These are phyloP conservation scores for Cossypha dichroa DNA, from an alignment of 2,797 vertebrate species.

Conservation along the genomic window DNA sequence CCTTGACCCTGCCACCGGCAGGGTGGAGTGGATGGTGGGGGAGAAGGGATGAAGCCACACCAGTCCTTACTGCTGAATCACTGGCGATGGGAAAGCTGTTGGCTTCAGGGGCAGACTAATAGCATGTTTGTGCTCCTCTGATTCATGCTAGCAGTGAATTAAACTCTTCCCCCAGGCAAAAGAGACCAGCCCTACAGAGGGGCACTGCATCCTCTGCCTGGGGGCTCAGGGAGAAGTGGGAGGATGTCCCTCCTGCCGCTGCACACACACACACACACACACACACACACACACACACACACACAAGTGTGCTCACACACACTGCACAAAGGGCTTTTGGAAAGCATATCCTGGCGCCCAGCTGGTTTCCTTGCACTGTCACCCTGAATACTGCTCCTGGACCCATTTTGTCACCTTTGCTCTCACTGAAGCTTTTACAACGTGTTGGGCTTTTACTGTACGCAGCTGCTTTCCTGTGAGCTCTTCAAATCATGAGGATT, in stretches of 20 bases:
- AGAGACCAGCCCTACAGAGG: not conserved
- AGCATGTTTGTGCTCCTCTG: not conserved
- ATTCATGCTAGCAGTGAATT: not conserved
- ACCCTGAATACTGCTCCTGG: not conserved
- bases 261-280: too few relatives aligned
- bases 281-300: not conserved
- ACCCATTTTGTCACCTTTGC: not conserved
- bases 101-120: not conserved
- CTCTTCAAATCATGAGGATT: not conserved
- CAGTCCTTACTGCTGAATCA: conserved; percentile 5
- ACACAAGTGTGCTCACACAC: not conserved
- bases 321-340: not conserved
- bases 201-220: not conserved
- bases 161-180: not conserved
- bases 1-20: rapidly evolving
- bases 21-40: not conserved
- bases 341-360: not conserved
- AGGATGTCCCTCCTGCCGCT: not conserved
- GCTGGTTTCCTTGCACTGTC: not conserved
- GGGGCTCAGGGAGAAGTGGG: rapidly evolving
- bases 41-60: not conserved
- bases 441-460: not conserved
- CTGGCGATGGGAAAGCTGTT: not conserved
- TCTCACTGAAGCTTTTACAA: not conserved
- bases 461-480: not conserved